Base-by-base conservation (phyloP, 2,888 invertebrate genomes). In the Horisme vitalbata region DNA sequence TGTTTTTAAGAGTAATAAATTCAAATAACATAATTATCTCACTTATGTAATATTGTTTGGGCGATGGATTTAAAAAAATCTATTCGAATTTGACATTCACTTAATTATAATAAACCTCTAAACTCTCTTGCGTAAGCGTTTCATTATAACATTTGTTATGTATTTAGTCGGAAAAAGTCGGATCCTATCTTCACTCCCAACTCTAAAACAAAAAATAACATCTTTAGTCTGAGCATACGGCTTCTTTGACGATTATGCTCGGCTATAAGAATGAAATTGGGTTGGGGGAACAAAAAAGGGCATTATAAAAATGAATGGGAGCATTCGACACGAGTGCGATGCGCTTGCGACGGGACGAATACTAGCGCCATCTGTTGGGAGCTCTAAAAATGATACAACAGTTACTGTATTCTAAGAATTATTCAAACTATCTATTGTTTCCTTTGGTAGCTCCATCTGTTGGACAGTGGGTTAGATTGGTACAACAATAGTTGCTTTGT, bases 201-300 rank as follows among this genome's bases (percentile, higher is more conserved):
- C 43, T 37, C 30, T 41, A 35, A 18, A 11, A n/a, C 48, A 54
- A 59, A 60, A 58, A 63, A 63, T 60, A 78, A 79, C 71, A 65
- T 75, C 71, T 78, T 79, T 71, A 78, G 78, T 72, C 61, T 58
- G 55, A 65, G 58, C 62, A 68, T 66, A 71, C 78, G 80, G 79
- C 65, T 63, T 75, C 79, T 82, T 82, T 82, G 79, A 69, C 75
- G 76, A 81, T 83, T 83, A 79, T 80, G 55, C 71, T 79, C 80
- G 81, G 78, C 68, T 75, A 75, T 78, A 79, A 79, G 75, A 81
- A 78, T 74, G 73, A 70, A 80, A 82, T 82, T 79, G 75, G 77
- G 77, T 71, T 71, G 64, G 65, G 61, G 57, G 67, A 59, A 75
- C 71, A 78, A 80, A 80, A 77, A 83, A 79, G 63, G 57, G 61